Percentiles rank a stretch among this genome's conserved stretches.
phyloP scores from a whole-genome alignment of 2,888 invertebrate species.

The Drosophila limbata region DNA sequence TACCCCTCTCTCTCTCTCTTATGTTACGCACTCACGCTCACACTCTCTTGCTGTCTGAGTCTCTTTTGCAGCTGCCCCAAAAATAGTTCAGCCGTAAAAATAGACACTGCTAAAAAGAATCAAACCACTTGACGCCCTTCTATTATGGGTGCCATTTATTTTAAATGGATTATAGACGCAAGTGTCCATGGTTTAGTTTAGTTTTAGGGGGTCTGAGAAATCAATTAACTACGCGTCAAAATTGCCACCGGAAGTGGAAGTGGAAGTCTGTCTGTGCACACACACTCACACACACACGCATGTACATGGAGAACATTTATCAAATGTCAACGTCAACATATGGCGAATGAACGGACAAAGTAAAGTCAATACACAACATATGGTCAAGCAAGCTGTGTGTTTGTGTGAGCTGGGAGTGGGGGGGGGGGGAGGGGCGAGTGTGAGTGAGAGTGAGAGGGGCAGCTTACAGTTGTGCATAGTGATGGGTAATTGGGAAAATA shows the following conservation, averaged over 20 bases:
- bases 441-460: background rate
- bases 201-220: slow-evolving; percentile 61
- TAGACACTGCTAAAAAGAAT: slow-evolving; percentile 40
- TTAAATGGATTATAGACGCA: slow-evolving; percentile 70
- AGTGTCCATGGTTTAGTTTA: slow-evolving; percentile 46
- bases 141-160: slow-evolving; percentile 30
- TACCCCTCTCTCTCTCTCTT: slow-evolving; percentile 4
- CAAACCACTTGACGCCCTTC: slow-evolving; percentile 4
- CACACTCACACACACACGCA: slow-evolving; percentile 11
- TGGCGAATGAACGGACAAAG: slow-evolving; percentile 56
- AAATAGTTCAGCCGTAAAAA: slow-evolving; percentile 52
- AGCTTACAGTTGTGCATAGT: background rate
- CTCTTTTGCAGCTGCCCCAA: slow-evolving; percentile 37
- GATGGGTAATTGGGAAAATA: too few relatives aligned
- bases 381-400: slow-evolving; percentile 38
- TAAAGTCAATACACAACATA: slow-evolving; percentile 56
- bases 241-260: slow-evolving; percentile 61
- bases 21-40: too few relatives aligned
- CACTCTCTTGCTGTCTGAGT: slow-evolving; percentile 3
- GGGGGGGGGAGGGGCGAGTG: background rate
- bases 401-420: background rate
- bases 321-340: slow-evolving; percentile 71
- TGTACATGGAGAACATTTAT: slow-evolving; percentile 63
- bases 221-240: slow-evolving; percentile 75
- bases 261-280: slow-evolving; percentile 14